A percentile compares a stretch with the other conserved stretches of the same genome.
phyloP scores from a whole-genome alignment of 2,113 vertebrate genomes.

The Panthera leo region DNA sequence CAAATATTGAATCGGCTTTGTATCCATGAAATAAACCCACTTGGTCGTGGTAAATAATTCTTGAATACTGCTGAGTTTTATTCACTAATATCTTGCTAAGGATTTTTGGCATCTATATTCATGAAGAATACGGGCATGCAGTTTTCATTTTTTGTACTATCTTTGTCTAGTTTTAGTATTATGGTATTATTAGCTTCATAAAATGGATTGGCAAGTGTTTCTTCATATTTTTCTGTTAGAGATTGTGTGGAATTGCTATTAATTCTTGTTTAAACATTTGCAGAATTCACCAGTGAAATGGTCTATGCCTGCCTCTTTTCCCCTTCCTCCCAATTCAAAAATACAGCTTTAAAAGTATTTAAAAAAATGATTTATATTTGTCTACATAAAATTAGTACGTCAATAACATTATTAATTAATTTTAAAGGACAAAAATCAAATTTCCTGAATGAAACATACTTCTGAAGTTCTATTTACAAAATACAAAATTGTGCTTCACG shows the following conservation, averaged over 20 bases:
- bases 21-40: neutral
- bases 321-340: neutral
- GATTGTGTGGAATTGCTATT: neutral
- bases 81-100: conserved; percentile 1
- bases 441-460: neutral
- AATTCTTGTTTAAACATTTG: conserved; percentile 29
- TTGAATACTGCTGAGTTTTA: neutral
- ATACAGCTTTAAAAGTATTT: neutral
- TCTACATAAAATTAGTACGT: neutral
- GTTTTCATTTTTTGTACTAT: neutral
- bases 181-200: neutral
- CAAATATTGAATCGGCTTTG: neutral
- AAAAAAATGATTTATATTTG: neutral
- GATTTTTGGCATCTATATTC: neutral
- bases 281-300: neutral
- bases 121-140: neutral
- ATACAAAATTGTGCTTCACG: neutral
- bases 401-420: neutral
- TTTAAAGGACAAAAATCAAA: neutral
- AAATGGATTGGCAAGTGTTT: neutral
- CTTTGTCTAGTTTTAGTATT: neutral
- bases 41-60: neutral
- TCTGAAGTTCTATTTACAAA: conserved; percentile 18
- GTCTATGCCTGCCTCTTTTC: neutral
- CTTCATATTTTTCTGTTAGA: neutral